These are phyloP conservation scores for Propithecus coquereli DNA, from an alignment of 2,113 vertebrate genomes.

Conservation along the genomic window DNA sequence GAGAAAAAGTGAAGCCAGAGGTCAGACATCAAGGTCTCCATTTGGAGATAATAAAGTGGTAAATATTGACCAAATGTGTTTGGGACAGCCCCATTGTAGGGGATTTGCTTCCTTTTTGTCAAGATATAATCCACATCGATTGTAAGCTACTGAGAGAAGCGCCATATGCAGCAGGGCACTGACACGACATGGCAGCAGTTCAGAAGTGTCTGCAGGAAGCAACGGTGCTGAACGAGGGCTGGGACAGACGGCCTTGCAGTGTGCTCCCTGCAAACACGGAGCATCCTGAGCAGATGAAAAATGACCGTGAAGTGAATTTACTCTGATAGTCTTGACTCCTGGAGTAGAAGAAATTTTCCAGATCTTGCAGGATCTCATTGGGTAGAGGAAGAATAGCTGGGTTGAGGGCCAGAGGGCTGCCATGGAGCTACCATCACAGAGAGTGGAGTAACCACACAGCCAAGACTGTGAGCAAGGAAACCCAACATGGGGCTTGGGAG, in stretches of 20 bases:
- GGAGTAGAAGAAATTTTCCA: not conserved
- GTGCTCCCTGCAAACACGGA: not conserved
- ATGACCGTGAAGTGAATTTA: not conserved
- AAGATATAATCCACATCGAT: not conserved
- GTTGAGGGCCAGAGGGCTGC: not conserved
- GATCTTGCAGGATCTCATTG: not conserved
- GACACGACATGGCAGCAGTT: not conserved
- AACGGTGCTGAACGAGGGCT: not conserved
- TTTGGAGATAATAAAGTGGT: not conserved
- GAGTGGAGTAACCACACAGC: not conserved
- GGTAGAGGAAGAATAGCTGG: not conserved
- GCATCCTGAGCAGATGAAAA: not conserved
- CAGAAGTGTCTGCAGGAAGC: not conserved
- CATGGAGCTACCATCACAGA: not conserved
- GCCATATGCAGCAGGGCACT: not conserved
- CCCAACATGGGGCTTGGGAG: not conserved
- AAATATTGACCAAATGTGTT: not conserved
- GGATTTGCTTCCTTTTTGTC: not conserved
- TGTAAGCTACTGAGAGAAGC: not conserved
- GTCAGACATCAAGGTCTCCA: not conserved
- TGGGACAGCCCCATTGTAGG: not conserved
- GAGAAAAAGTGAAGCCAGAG: not conserved
- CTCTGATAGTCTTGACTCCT: not conserved
- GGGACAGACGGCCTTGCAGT: not conserved
- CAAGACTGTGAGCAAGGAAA: accelerated